Percentiles rank a stretch among this genome's conserved stretches.
phyloP scores from a whole-genome alignment of 2,797 vertebrate species.

The Heterohyrax brucei region DNA sequence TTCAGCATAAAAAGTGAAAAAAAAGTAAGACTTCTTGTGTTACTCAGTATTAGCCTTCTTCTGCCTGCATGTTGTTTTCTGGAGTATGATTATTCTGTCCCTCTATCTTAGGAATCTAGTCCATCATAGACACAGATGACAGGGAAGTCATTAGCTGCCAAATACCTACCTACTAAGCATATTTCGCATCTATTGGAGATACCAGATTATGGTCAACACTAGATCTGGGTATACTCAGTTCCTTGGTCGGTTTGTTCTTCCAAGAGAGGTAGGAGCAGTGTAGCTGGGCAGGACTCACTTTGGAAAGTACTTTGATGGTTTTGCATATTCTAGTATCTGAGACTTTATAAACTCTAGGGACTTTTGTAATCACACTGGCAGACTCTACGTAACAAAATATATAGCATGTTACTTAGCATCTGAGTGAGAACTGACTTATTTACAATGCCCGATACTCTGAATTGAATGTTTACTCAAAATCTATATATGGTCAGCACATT shows the following conservation, averaged over 20 bases:
- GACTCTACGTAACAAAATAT: neutral
- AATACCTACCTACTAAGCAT: neutral
- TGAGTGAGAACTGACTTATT: slow-evolving; percentile 48
- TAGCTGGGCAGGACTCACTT: neutral
- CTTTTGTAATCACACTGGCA: neutral
- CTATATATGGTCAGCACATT: slow-evolving; percentile 24
- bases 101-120: slow-evolving; percentile 28
- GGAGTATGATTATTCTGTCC: neutral
- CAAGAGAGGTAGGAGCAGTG: neutral
- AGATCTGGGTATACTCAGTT: neutral
- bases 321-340: neutral
- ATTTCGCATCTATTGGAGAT: neutral
- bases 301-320: neutral
- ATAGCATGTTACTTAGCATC: neutral
- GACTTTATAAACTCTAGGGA: slow-evolving; percentile 41
- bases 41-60: neutral
- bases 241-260: slow-evolving; percentile 12
- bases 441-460: slow-evolving; percentile 14
- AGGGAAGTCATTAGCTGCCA: neutral
- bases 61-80: neutral
- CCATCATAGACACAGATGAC: neutral
- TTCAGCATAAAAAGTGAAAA: slow-evolving; percentile 3
- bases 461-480: slow-evolving; percentile 46
- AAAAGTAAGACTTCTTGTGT: neutral
- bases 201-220: neutral